A percentile compares a stretch with the other conserved stretches of the same genome.
Evolutionary conservation across 1,140 invertebrate species (phyloP).

Genomic region (Pemphigus obesinymphae): DNA sequence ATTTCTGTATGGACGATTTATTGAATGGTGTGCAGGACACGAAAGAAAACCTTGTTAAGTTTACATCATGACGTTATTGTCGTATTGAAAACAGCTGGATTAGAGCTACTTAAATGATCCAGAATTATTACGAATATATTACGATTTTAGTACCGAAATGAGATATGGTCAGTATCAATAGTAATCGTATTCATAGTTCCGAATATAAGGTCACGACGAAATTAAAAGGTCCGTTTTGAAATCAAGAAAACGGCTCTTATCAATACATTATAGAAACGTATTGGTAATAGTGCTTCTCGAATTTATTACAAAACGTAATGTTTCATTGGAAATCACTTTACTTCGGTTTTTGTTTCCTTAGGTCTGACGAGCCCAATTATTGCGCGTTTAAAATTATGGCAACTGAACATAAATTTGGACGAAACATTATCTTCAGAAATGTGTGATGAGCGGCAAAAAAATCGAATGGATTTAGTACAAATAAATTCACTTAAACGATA

Average conservation of each 20-base stretch:
- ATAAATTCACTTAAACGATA: slow-evolving; percentile 21
- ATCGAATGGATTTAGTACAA: background rate
- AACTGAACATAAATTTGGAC: too few species aligned
- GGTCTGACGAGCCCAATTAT: background rate
- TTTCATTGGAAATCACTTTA: slow-evolving; percentile 43
- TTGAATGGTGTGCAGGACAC: background rate
- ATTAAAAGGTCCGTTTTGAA: too few species aligned
- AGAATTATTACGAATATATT: background rate
- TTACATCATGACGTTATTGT: background rate
- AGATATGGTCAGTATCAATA: background rate
- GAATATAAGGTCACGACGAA: background rate
- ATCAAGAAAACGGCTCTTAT: background rate
- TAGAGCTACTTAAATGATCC: background rate
- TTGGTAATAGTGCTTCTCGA: background rate
- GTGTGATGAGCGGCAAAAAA: too few species aligned
- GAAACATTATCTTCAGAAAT: too few species aligned
- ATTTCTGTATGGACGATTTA: background rate
- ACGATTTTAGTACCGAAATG: background rate
- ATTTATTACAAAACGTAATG: slow-evolving; percentile 40
- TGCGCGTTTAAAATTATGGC: background rate
- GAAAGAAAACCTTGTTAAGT: background rate
- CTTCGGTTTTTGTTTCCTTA: background rate
- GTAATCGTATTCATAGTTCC: background rate
- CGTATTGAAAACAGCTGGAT: too few species aligned
- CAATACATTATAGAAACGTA: background rate